Base-by-base conservation (phyloP, 2,888 invertebrate genomes). In the Cyaniris semiargus region DNA sequence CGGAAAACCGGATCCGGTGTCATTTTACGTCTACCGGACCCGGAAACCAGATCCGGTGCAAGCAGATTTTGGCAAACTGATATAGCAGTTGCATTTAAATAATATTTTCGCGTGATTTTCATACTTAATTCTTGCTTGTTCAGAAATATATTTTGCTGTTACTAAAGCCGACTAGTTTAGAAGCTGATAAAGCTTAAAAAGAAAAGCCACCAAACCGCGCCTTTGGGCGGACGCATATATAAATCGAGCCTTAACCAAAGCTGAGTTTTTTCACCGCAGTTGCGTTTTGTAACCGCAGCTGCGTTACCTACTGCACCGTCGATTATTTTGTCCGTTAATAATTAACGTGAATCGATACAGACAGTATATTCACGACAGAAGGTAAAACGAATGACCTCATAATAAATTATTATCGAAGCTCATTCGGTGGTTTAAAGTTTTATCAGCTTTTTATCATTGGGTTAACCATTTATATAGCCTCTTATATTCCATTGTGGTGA, bases 271-370 rank as follows among this genome's bases (percentile, higher is more conserved):
- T 10, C n/a, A 60, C 10, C 3, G 21, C 4, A 23, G 10, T 10
- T 60, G 23, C 23, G 60, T 60, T 60, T 60, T 23, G 4, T 60
- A 60, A 60, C 10, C 60, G 60, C 21, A 23, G 7, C 60, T 60
- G 60, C 56, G 56, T n/a, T 56, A 23, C n/a, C 23, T 23, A 1
- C 6, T 31, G 66, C 27, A 66, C 6, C 66, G 15, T 2, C 66
- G 5, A 66, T 66, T 66, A 15, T 66, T 66, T 66, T 66, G 66
- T 66, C 18, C 27, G 15, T 31, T 31, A 66, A 66, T 66, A 66
- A 31, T 66, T 66, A 66, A 66, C 27, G 27, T 5, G 6, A 31
- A 66, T 66, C 66, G 66, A 66, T 66, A 66, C 66, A 15, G 18
- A 5, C 23, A 15, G 66, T 31, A 66, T 66, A 31, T 66, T 31